phyloP scores from a whole-genome alignment of 2,888 invertebrate species.

The Drosophila pseudotalamancana region DNA sequence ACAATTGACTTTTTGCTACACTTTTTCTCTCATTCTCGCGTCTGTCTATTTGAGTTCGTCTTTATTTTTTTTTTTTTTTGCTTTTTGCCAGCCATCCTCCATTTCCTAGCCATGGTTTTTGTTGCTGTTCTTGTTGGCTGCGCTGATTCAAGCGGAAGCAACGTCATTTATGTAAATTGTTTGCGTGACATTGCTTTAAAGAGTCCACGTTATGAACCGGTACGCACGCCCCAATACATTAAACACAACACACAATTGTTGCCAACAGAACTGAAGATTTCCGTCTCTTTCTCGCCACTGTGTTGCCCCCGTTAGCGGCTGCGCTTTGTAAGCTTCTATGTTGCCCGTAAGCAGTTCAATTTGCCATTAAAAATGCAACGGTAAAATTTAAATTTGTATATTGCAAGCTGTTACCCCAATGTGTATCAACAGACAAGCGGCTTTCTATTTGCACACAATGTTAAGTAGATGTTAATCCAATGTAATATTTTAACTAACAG shows the following conservation, averaged over 20 bases:
- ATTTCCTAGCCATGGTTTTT: slow-evolving; percentile 43
- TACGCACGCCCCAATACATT: slow-evolving; percentile 54
- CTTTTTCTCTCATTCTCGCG: slow-evolving; percentile 53
- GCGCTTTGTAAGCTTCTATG: slow-evolving; percentile 49
- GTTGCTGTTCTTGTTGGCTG: slow-evolving; percentile 56
- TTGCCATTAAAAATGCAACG: slow-evolving; percentile 18
- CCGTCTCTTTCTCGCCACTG: background rate
- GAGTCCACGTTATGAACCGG: slow-evolving; percentile 58
- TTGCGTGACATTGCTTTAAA: slow-evolving; percentile 77
- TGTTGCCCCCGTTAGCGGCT: slow-evolving; percentile 34
- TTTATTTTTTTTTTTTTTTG: slow-evolving; percentile 4
- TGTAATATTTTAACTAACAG: no score
- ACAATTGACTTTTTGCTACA: slow-evolving; percentile 54
- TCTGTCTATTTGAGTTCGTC: slow-evolving; percentile 16
- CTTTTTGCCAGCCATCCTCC: slow-evolving; percentile 33
- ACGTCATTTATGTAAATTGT: slow-evolving; percentile 80
- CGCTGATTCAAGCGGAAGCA: slow-evolving; percentile 64
- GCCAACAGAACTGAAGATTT: background rate
- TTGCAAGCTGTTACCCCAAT: background rate
- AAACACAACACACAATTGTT: slow-evolving; percentile 46
- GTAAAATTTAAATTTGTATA: slow-evolving; percentile 32
- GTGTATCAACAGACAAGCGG: background rate
- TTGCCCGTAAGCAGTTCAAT: slow-evolving; percentile 42
- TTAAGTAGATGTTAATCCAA: background rate
- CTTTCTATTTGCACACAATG: background rate